phyloP scores from a whole-genome alignment of 2,113 vertebrate species.

The Prochilodus magdalenae region DNA sequence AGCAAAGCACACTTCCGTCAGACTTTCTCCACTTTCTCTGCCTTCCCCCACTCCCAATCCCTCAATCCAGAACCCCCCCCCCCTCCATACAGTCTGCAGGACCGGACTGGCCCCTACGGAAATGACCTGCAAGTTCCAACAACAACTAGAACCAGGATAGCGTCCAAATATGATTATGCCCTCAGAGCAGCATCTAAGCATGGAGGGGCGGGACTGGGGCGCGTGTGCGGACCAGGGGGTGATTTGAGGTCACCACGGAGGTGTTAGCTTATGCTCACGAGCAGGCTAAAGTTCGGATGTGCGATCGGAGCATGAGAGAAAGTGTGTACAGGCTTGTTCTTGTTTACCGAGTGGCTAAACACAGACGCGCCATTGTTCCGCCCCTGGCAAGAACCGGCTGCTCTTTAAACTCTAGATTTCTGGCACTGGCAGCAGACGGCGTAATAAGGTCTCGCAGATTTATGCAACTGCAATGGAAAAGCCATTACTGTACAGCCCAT shows the following conservation, averaged over 20 bases:
- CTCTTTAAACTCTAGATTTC: not conserved
- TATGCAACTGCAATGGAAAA: not conserved
- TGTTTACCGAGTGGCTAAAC: not conserved
- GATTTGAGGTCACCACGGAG: not conserved
- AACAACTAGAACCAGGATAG: slow-evolving; percentile 13
- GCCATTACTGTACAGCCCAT: not conserved
- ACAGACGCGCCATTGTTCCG: slow-evolving; percentile 6
- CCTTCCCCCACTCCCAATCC: slow-evolving; percentile 13
- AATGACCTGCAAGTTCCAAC: slow-evolving; percentile 35
- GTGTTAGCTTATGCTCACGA: not conserved
- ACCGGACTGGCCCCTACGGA: not conserved
- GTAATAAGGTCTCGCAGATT: slow-evolving; percentile 21
- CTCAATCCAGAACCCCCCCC: not conserved
- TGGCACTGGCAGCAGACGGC: not conserved
- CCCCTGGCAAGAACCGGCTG: not conserved
- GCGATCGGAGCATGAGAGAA: not conserved
- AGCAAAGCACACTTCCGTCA: not conserved
- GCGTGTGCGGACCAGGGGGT: not conserved
- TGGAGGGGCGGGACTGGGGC: not conserved
- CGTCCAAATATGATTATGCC: slow-evolving; percentile 2
- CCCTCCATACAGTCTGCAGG: not conserved
- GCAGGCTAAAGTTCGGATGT: not conserved
- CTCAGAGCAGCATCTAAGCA: not conserved
- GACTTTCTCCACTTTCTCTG: not conserved
- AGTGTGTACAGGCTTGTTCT: not conserved